Percentiles rank a stretch among this genome's conserved stretches.
Evolutionary conservation across 2,888 invertebrate species (phyloP).

Genomic region (Gryllus longicercus): DNA sequence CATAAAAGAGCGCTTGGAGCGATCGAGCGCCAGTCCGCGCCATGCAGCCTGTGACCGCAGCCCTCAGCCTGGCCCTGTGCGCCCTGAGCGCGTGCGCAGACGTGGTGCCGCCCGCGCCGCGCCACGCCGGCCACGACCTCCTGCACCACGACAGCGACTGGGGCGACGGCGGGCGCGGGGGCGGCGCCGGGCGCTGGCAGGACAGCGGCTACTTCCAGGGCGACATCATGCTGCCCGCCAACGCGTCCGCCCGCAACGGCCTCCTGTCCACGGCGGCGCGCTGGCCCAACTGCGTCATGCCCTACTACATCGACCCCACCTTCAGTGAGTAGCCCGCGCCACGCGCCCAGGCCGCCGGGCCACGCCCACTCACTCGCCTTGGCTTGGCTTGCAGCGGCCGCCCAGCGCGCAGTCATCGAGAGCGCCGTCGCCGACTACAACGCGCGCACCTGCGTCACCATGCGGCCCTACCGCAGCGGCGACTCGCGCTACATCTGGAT

Average conservation of each 20-base stretch:
- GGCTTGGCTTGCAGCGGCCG: background rate
- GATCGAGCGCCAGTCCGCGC: too few species aligned
- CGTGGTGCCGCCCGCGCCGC: background rate
- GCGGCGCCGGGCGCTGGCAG: background rate
- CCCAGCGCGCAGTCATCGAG: background rate
- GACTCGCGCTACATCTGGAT: background rate
- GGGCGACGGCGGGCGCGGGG: background rate
- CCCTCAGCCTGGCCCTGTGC: background rate
- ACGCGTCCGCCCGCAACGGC: background rate
- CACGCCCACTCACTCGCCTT: too few species aligned
- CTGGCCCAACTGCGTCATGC: slow-evolving; percentile 9
- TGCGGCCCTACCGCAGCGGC: background rate
- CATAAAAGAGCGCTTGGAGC: too few species aligned
- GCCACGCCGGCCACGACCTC: background rate
- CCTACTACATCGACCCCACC: background rate
- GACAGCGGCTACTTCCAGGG: background rate
- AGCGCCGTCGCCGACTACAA: background rate
- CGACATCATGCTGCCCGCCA: background rate
- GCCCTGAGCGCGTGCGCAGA: background rate
- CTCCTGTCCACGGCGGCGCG: background rate
- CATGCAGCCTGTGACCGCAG: too few species aligned
- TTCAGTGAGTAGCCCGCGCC: background rate
- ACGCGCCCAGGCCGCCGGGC: too few species aligned
- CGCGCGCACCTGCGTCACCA: background rate
- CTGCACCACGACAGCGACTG: background rate